Conservation (phyloP, 1,140 invertebrate species). For the Rhynchophorus ferrugineus region DNA sequence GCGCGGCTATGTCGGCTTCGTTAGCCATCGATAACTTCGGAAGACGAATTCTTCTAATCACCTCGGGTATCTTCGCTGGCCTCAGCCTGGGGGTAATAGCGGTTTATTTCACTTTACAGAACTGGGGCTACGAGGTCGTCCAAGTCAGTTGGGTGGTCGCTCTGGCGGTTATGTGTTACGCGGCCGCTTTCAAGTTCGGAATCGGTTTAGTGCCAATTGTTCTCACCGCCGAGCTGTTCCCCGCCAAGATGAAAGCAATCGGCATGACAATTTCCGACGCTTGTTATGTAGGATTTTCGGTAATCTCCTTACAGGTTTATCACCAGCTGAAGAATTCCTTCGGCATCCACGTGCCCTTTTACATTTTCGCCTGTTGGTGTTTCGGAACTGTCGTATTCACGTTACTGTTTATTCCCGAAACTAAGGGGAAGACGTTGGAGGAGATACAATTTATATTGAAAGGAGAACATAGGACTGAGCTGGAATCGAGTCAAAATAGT, state of each 20-base stretch:
- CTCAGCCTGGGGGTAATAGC: conserved; percentile 25
- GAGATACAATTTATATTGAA: conserved; percentile 54
- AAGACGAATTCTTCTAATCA: conserved; percentile 41
- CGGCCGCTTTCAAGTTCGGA: conserved; percentile 31
- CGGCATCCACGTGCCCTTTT: conserved; percentile 53
- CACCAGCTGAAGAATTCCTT: conserved; percentile 42
- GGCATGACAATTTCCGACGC: conserved; percentile 36
- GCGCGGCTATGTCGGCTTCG: conserved; percentile 33
- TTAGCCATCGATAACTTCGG: conserved; percentile 41
- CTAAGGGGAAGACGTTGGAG: conserved; percentile 69
- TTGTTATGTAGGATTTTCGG: conserved; percentile 42
- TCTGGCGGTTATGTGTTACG: conserved; percentile 29
- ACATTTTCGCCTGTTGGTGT: conserved; percentile 57
- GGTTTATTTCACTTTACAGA: conserved; percentile 32
- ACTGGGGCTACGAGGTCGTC: conserved; percentile 17
- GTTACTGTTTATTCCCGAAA: conserved; percentile 63
- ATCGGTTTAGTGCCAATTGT: conserved; percentile 58
- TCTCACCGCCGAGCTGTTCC: conserved; percentile 59
- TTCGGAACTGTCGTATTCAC: conserved; percentile 53
- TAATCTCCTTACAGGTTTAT: conserved; percentile 62
- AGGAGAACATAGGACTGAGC: conserved; percentile 12
- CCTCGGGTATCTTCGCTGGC: conserved; percentile 27
- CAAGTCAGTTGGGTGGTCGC: conserved; percentile 27
- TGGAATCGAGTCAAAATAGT: not conserved
- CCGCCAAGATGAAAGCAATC: conserved; percentile 51